Conservation (phyloP, 2,797 vertebrate species). For the Eospalax fontanierii region DNA sequence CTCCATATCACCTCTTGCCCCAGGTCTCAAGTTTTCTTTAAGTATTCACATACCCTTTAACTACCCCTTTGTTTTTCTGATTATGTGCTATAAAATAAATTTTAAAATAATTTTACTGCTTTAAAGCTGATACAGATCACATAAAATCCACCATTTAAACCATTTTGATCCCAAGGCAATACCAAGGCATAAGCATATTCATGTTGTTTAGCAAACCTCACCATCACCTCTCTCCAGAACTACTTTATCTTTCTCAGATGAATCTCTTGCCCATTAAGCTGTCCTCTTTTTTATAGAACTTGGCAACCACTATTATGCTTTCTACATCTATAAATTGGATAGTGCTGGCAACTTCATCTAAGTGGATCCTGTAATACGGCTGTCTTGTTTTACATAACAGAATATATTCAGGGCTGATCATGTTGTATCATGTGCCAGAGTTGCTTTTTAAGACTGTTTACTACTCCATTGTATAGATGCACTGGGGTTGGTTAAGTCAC, state of each 20-base stretch:
- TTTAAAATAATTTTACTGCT: not conserved
- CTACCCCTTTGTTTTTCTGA: not conserved
- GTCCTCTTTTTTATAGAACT: not conserved
- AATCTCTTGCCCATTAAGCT: not conserved
- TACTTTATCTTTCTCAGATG: not conserved
- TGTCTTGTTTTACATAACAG: constrained; percentile 16
- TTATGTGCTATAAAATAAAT: constrained; percentile 8
- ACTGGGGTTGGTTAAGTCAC: not conserved
- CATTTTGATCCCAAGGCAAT: not conserved
- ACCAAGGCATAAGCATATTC: not conserved
- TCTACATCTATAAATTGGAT: not conserved
- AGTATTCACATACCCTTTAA: not conserved
- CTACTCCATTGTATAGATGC: not conserved
- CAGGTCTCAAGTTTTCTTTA: not conserved
- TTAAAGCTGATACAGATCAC: not conserved
- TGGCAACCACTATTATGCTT: not conserved
- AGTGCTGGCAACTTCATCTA: not conserved
- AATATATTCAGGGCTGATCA: not conserved
- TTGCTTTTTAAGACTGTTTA: constrained; percentile 26
- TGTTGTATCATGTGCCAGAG: not conserved
- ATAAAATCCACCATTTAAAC: not conserved
- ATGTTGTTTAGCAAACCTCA: not conserved
- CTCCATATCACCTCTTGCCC: not conserved
- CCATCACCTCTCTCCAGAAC: not conserved
- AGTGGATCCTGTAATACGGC: not conserved